Evolutionary conservation across 64 coral and sea anemone genomes (phyloP).

Genomic region (Montipora efflorescens): DNA sequence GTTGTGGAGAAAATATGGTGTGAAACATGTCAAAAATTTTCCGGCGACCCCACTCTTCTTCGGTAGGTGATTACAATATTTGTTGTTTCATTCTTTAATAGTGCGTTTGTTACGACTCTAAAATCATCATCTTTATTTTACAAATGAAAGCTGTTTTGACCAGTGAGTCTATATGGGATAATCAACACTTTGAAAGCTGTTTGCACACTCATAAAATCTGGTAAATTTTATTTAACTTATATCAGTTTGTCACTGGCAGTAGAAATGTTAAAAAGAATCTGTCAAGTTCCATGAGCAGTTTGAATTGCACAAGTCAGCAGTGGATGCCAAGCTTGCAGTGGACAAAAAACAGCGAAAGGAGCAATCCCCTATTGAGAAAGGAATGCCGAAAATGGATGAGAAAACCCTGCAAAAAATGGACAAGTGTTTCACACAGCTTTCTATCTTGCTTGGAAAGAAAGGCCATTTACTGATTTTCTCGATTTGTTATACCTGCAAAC

Average conservation of each 20-base stretch:
- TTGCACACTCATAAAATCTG: conserved; percentile 52
- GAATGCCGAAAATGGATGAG: conserved; percentile 51
- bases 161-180: conserved; percentile 28
- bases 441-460: conserved; percentile 33
- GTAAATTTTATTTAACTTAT: conserved; percentile 46
- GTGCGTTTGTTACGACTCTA: neutral
- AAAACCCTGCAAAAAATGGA: neutral
- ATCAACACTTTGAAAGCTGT: conserved; percentile 34
- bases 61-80: neutral
- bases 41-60: neutral
- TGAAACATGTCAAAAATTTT: neutral
- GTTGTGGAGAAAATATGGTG: neutral
- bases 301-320: conserved; percentile 19
- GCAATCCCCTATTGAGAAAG: conserved; percentile 22
- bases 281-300: neutral
- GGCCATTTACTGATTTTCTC: conserved; percentile 55
- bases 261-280: neutral
- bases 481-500: conserved; percentile 40
- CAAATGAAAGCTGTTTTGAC: no score
- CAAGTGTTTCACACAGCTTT: conserved; percentile 18
- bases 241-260: conserved; percentile 58
- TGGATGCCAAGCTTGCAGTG: conserved; percentile 32
- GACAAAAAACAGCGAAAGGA: conserved; percentile 30
- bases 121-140: no score
- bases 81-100: neutral